Percentiles rank a stretch among this genome's conserved stretches.
Evolutionary conservation across 2,888 invertebrate species (phyloP).

Genomic region (Acrocera orbiculus): DNA sequence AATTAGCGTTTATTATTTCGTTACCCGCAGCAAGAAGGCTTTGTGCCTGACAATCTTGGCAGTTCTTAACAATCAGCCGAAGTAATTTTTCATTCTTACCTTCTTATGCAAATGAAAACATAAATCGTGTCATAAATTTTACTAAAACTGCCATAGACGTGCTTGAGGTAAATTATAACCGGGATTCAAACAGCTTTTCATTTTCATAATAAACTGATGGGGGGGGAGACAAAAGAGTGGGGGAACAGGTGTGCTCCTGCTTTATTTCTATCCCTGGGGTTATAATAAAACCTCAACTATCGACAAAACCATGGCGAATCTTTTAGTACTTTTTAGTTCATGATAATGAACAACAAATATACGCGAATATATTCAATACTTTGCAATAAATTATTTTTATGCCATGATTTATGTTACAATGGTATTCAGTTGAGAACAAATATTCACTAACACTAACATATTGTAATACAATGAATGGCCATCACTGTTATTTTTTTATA

Average conservation of each 20-base stretch:
- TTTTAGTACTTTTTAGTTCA: slow-evolving; percentile 1
- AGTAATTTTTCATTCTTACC: slow-evolving; percentile 9
- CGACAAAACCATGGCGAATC: slow-evolving; percentile 1
- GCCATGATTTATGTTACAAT: slow-evolving; percentile 9
- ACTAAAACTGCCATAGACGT: neutral
- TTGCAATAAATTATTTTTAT: slow-evolving; percentile 10
- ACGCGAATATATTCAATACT: slow-evolving; percentile 10
- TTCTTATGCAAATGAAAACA: slow-evolving; percentile 9
- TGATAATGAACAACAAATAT: slow-evolving; percentile 8
- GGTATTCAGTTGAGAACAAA: slow-evolving; percentile 4
- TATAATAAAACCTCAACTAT: neutral
- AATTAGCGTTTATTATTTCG: slow-evolving; percentile 9
- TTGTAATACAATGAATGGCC: slow-evolving; percentile 2
- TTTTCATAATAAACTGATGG: no score
- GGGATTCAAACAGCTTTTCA: neutral
- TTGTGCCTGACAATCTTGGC: slow-evolving; percentile 6
- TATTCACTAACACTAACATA: neutral
- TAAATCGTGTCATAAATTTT: slow-evolving; percentile 10
- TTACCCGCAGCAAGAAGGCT: slow-evolving; percentile 4
- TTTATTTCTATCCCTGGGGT: neutral
- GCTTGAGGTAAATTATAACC: neutral
- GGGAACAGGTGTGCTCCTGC: no score
- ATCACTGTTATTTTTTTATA: neutral
- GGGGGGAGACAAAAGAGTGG: no score
- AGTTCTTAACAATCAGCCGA: slow-evolving; percentile 7